These are phyloP conservation scores for Drosophila neocordata DNA, from an alignment of 1,140 invertebrate genomes.

Conservation along the genomic window DNA sequence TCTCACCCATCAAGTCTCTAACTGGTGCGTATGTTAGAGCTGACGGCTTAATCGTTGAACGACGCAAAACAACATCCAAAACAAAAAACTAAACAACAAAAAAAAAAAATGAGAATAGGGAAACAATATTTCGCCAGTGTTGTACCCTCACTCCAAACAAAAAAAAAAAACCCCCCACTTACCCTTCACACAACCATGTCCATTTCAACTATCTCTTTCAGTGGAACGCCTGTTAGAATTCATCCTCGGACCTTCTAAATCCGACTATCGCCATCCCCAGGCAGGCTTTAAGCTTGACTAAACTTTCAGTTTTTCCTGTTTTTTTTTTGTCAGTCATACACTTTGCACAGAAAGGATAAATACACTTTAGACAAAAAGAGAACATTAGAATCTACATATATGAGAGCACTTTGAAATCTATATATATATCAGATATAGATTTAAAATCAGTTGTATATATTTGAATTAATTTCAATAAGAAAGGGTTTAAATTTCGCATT, in stretches of 20 bases:
- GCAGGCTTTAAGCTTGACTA: neutral
- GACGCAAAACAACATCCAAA: constrained; percentile 22
- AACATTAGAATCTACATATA: no score
- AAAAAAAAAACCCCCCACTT: neutral
- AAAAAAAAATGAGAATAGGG: neutral
- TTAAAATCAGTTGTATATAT: no score
- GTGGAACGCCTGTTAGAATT: constrained; percentile 6
- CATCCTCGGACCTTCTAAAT: constrained; percentile 1
- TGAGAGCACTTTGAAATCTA: no score
- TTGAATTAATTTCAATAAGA: no score
- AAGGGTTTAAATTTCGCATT: no score
- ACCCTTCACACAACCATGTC: neutral
- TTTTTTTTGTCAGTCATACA: neutral
- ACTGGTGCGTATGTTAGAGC: constrained; percentile 26
- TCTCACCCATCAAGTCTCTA: neutral
- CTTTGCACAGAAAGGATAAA: no score
- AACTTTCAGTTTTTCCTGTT: neutral
- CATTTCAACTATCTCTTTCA: constrained; percentile 7
- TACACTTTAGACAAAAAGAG: no score
- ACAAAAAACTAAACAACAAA: constrained; percentile 4
- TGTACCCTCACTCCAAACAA: neutral
- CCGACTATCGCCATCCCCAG: neutral
- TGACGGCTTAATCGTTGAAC: constrained; percentile 57
- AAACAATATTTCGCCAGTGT: constrained; percentile 7
- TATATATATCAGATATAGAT: no score